Evolutionary conservation across 35 echinoderm and acorn worm genomes (phyloP).

Genomic region (Apostichopus parvimensis): DNA sequence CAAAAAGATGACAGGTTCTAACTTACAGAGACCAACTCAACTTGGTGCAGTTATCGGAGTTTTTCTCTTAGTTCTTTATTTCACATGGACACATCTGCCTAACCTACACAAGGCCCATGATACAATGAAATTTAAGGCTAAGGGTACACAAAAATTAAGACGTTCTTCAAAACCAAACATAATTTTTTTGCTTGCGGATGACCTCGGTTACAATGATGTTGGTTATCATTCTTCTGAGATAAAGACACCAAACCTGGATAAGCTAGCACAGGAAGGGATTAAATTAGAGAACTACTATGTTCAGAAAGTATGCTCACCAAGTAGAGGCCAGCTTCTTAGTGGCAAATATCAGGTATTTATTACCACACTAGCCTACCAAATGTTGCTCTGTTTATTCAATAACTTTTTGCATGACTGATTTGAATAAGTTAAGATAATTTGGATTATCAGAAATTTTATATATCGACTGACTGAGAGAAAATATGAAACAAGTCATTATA

Average conservation of each 20-base stretch:
- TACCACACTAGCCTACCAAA: no score
- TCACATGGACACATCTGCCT: background rate
- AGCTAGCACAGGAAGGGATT: slow-evolving; percentile 33
- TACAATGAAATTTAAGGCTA: background rate
- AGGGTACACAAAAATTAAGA: background rate
- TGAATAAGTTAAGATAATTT: no score
- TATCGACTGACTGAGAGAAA: no score
- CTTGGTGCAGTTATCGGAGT: background rate
- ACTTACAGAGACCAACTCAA: background rate
- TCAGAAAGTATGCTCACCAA: slow-evolving; percentile 36
- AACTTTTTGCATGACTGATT: no score
- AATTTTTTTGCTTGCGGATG: slow-evolving; percentile 49
- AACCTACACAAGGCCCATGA: background rate
- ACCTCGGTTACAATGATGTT: slow-evolving; percentile 42
- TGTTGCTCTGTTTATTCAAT: no score
- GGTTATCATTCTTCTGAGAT: slow-evolving; percentile 51
- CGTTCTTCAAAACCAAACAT: slow-evolving; percentile 12
- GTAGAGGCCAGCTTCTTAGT: slow-evolving; percentile 32
- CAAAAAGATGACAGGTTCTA: background rate
- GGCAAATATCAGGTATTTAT: slow-evolving; percentile 45
- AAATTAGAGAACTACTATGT: slow-evolving; percentile 58
- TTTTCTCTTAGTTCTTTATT: background rate
- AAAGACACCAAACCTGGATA: slow-evolving; percentile 31
- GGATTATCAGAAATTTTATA: no score
- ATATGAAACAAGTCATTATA: no score